A percentile compares a stretch with the other conserved stretches of the same genome.
Evolutionary conservation across 2,113 vertebrate genomes (phyloP).

Genomic region (Alethe castanea): DNA sequence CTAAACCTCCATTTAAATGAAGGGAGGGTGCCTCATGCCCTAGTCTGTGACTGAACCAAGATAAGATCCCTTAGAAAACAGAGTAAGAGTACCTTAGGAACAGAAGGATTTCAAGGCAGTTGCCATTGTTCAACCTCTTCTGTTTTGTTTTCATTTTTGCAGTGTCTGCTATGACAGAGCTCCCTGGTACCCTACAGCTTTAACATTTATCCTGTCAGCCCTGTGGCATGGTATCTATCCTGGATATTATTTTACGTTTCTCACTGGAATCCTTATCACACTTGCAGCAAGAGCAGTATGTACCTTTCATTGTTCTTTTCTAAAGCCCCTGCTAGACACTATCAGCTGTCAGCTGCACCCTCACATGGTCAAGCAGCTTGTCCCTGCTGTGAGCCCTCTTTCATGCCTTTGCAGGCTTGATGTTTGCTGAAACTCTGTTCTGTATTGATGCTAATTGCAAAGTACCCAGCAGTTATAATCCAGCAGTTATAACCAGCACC

Average conservation of each 20-base stretch:
- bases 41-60: not conserved
- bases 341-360: not conserved
- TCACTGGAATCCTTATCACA: conserved; percentile 91
- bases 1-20: not conserved
- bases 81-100: not conserved
- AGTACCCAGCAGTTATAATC: not conserved
- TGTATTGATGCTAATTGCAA: not conserved
- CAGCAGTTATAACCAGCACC: not conserved
- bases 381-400: not conserved
- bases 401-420: not conserved
- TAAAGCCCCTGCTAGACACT: not conserved
- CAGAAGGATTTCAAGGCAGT: not conserved
- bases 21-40: not conserved
- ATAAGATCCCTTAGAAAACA: not conserved
- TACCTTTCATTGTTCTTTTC: conserved; percentile 55
- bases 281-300: conserved; percentile 88
- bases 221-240: conserved; percentile 97
- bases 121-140: not conserved
- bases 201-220: conserved; percentile 92
- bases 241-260: conserved; percentile 96
- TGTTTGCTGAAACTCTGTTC: not conserved
- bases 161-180: conserved; percentile 93
- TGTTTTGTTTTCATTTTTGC: not conserved
- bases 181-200: conserved; percentile 77
- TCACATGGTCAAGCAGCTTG: not conserved